phyloP scores from a whole-genome alignment of 2,888 invertebrate species.

The Lepas anatifera region DNA sequence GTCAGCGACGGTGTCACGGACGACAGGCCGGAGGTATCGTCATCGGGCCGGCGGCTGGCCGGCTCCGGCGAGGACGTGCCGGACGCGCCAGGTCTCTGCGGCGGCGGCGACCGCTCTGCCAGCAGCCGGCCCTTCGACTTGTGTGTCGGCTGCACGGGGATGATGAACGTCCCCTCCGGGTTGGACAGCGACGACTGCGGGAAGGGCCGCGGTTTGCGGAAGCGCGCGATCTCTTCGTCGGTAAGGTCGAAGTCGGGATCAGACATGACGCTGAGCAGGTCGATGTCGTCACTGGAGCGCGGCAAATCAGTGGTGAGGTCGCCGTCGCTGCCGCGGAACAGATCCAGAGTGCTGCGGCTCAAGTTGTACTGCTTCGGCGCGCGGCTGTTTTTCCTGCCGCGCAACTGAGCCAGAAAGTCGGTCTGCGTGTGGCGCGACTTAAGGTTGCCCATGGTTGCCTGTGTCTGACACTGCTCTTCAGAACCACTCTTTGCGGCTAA shows the following conservation, averaged over 20 bases:
- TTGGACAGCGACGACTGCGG: slow-evolving; percentile 1
- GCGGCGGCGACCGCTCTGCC: neutral
- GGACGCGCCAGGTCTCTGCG: neutral
- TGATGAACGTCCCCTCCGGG: neutral
- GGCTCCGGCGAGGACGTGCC: slow-evolving; percentile 1
- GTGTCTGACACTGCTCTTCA: no score
- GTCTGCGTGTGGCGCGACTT: neutral
- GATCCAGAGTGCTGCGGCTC: neutral
- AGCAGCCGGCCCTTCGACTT: neutral
- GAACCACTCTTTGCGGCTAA: neutral
- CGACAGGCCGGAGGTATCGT: neutral
- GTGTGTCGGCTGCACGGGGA: neutral
- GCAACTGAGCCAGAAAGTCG: neutral
- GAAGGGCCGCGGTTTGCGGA: slow-evolving; percentile 3
- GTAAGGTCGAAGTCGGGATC: neutral
- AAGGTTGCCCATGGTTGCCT: neutral
- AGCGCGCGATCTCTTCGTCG: neutral
- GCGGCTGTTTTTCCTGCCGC: neutral
- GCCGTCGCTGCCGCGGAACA: neutral
- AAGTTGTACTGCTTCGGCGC: neutral
- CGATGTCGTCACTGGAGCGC: neutral
- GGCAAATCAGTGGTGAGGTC: neutral
- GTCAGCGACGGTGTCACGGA: slow-evolving; percentile 5
- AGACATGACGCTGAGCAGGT: neutral
- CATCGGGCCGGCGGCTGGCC: neutral